Percentiles rank a stretch among this genome's conserved stretches.
Conservation (phyloP, 2,113 vertebrate genomes). For the Pteropus alecto region DNA sequence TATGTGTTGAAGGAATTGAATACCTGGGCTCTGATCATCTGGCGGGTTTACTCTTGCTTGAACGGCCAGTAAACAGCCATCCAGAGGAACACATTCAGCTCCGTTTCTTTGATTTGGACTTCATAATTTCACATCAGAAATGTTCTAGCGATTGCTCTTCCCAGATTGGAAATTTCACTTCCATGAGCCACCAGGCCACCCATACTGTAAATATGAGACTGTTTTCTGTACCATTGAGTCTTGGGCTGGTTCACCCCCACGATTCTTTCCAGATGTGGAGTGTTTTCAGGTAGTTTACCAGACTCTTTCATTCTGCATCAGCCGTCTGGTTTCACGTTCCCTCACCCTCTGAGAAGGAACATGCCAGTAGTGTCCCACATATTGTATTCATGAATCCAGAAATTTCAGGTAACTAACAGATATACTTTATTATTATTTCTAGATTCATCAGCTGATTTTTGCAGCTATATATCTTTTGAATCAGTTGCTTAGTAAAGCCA, state of each 20-base stretch:
- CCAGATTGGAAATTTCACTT: constrained; percentile 70
- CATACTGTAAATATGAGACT: constrained; percentile 68
- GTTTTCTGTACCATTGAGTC: constrained; percentile 75
- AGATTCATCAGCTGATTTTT: neutral
- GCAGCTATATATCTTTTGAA: neutral
- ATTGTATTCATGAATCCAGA: neutral
- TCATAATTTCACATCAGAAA: constrained; percentile 30
- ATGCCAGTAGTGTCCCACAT: neutral
- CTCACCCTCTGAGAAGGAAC: neutral
- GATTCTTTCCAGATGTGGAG: constrained; percentile 82
- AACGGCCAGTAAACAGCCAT: constrained; percentile 54
- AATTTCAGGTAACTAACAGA: neutral
- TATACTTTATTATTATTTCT: neutral
- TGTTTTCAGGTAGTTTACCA: constrained; percentile 76
- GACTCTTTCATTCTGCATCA: constrained; percentile 46
- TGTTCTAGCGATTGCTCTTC: constrained; percentile 56
- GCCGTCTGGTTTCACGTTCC: constrained; percentile 56
- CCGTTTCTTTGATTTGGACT: neutral
- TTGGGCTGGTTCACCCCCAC: constrained; percentile 60
- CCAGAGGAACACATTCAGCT: neutral
- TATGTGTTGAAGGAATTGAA: neutral
- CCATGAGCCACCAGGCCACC: constrained; percentile 78
- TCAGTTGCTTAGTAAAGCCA: neutral
- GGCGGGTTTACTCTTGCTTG: neutral
- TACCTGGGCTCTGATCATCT: neutral